phyloP scores from a whole-genome alignment of 2,888 invertebrate species.

The Exocentrus adspersus region DNA sequence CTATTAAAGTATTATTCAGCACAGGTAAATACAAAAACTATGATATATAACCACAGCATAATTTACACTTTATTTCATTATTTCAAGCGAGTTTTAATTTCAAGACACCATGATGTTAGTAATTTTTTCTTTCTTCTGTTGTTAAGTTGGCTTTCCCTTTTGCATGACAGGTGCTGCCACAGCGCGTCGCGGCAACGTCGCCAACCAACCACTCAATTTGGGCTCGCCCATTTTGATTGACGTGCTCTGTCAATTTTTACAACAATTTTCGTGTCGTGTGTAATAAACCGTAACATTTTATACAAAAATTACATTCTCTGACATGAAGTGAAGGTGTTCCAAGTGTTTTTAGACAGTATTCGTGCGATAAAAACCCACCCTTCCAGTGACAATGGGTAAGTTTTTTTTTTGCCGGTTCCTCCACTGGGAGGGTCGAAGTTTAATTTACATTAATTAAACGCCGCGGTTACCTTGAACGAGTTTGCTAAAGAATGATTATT shows the following conservation, averaged over 20 bases:
- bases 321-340: constrained; percentile 45
- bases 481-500: constrained; percentile 3
- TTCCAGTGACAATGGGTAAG: constrained; percentile 56
- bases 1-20: no score
- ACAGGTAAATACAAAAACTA: no score
- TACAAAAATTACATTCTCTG: constrained; percentile 44
- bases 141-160: not conserved
- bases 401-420: constrained; percentile 50
- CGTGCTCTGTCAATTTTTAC: constrained; percentile 46
- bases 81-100: no score
- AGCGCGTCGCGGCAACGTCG: constrained; percentile 38
- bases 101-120: no score
- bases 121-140: no score
- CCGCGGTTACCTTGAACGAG: constrained; percentile 24
- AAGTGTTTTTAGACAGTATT: constrained; percentile 21
- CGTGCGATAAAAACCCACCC: constrained; percentile 28
- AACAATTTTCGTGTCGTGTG: constrained; percentile 39
- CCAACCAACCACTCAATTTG: constrained; percentile 44
- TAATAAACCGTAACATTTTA: constrained; percentile 44
- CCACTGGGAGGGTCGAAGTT: constrained; percentile 21
- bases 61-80: no score
- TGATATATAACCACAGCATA: no score
- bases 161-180: constrained; percentile 33
- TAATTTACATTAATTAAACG: constrained; percentile 24
- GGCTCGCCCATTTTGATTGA: constrained; percentile 58